These are phyloP conservation scores for Thripadectes ignobilis DNA, from an alignment of 2,797 vertebrate species.

Conservation along the genomic window DNA sequence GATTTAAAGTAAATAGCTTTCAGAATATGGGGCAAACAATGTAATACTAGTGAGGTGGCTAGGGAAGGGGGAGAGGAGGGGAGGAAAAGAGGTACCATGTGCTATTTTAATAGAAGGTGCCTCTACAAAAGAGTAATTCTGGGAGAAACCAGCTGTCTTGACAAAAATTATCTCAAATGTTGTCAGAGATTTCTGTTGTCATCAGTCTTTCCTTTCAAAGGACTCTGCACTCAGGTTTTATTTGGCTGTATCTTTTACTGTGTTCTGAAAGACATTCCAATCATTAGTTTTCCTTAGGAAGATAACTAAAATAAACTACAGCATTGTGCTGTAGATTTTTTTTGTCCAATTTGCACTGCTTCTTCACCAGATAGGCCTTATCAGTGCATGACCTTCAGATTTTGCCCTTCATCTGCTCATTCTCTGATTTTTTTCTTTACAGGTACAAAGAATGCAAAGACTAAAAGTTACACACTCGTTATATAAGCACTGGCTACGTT, in stretches of 20 bases:
- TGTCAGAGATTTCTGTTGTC: background rate
- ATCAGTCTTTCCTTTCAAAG: background rate
- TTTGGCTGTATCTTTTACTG: background rate
- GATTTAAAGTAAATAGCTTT: conserved; percentile 47
- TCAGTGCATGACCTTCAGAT: background rate
- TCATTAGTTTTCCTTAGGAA: background rate
- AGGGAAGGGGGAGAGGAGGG: background rate
- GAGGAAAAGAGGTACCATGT: background rate
- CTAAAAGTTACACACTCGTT: background rate
- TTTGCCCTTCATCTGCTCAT: background rate
- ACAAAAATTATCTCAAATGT: background rate
- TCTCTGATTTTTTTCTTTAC: background rate
- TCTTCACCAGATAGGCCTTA: background rate
- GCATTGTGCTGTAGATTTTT: accelerated
- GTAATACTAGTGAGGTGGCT: background rate
- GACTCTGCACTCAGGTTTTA: background rate
- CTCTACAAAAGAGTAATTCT: background rate
- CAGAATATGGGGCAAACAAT: conserved; percentile 27
- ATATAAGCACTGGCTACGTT: background rate
- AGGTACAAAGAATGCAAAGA: background rate
- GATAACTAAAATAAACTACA: background rate
- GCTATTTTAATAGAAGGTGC: background rate
- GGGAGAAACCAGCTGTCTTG: background rate
- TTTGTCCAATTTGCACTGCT: background rate
- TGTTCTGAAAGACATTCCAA: background rate